phyloP scores from a whole-genome alignment of 2,113 vertebrate genomes.

The Oryzias woworae region DNA sequence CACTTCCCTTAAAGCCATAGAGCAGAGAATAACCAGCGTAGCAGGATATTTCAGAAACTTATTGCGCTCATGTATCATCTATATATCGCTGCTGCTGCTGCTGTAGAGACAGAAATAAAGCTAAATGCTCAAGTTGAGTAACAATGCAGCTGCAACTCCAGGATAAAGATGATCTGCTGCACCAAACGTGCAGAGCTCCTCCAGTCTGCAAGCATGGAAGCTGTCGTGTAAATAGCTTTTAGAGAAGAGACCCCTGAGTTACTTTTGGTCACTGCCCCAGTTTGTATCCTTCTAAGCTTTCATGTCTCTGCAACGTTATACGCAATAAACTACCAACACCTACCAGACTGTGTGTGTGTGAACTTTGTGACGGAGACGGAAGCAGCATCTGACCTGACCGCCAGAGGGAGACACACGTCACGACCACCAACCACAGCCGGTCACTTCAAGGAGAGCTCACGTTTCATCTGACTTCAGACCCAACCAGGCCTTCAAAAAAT shows the following conservation, averaged over 20 bases:
- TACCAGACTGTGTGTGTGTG: slow-evolving; percentile 16
- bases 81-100: slow-evolving; percentile 33
- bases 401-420: no score
- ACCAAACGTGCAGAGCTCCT: slow-evolving; percentile 32
- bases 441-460: no score
- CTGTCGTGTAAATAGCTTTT: slow-evolving; percentile 65
- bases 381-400: no score
- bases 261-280: slow-evolving; percentile 44
- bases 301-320: slow-evolving; percentile 59
- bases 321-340: slow-evolving; percentile 46
- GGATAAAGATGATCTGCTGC: slow-evolving; percentile 61
- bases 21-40: slow-evolving; percentile 1
- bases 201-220: slow-evolving; percentile 40
- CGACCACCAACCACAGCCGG: no score
- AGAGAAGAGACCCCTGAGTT: slow-evolving; percentile 45
- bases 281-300: slow-evolving; percentile 53
- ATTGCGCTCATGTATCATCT: slow-evolving; percentile 25
- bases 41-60: slow-evolving; percentile 13
- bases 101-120: slow-evolving; percentile 38
- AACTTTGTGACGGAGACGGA: neutral
- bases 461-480: no score
- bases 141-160: slow-evolving; percentile 37
- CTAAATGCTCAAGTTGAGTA: slow-evolving; percentile 23
- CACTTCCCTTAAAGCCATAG: slow-evolving; percentile 15
- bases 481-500: no score